Percentiles rank a stretch among this genome's conserved stretches.
Conservation (phyloP, 2,888 invertebrate species). For the Ectropis crepuscularia region DNA sequence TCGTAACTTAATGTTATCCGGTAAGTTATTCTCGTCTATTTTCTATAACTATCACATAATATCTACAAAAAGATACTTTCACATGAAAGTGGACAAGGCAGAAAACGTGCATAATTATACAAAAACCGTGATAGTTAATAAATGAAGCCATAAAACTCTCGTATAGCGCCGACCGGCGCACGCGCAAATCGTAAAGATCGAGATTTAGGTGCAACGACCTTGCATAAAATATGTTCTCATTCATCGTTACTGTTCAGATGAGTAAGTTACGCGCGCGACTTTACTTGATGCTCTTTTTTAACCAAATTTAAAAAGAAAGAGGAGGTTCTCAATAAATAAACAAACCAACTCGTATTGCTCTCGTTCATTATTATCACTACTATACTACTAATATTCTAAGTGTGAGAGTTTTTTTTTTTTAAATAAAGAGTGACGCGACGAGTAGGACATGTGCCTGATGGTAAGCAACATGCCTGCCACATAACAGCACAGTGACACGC, state of each 20-base stretch:
- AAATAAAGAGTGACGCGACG: too few species aligned
- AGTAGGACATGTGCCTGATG: too few species aligned
- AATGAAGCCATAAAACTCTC: slow-evolving; percentile 23
- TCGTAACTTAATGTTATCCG: background rate
- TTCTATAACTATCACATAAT: background rate
- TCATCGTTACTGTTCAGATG: slow-evolving; percentile 1
- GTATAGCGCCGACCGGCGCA: slow-evolving; percentile 23
- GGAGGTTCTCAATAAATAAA: too few species aligned
- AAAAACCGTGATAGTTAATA: slow-evolving; percentile 19
- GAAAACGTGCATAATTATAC: slow-evolving; percentile 20
- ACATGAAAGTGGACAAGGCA: slow-evolving; percentile 10
- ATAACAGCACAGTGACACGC: too few species aligned
- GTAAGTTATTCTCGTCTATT: background rate
- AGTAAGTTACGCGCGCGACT: background rate
- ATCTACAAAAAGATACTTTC: slow-evolving; percentile 1
- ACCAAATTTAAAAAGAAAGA: background rate
- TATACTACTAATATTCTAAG: too few species aligned
- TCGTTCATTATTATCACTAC: too few species aligned
- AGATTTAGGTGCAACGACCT: slow-evolving; percentile 40
- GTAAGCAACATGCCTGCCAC: too few species aligned
- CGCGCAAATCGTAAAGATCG: slow-evolving; percentile 39
- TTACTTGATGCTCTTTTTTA: background rate
- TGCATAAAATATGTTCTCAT: slow-evolving; percentile 19
- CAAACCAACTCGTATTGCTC: too few species aligned
- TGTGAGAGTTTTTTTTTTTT: too few species aligned